Conservation (phyloP, 2,888 invertebrate species). For the Morpho helenor region DNA sequence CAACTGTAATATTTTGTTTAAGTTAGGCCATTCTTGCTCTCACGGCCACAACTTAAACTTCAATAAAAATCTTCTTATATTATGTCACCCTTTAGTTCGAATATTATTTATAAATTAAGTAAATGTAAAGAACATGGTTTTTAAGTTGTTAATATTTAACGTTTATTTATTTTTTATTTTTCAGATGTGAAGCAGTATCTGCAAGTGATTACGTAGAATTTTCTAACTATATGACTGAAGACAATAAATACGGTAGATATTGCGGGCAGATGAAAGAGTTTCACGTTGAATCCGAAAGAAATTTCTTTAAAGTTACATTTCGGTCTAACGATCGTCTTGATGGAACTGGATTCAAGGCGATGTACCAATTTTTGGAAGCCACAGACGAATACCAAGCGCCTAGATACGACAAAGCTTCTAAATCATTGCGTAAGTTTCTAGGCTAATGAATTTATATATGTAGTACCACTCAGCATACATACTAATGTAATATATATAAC, state of each 20-base stretch:
- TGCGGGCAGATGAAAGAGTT: slow-evolving; percentile 92
- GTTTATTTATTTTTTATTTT: slow-evolving; percentile 31
- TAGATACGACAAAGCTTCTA: slow-evolving; percentile 57
- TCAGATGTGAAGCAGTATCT: slow-evolving; percentile 93
- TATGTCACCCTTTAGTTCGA: too few relatives aligned
- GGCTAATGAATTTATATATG: neutral
- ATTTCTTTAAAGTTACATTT: slow-evolving; percentile 97
- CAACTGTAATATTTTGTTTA: too few relatives aligned
- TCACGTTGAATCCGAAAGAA: slow-evolving; percentile 91
- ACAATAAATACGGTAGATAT: slow-evolving; percentile 92
- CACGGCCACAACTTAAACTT: too few relatives aligned
- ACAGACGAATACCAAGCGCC: slow-evolving; percentile 77
- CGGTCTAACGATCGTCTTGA: slow-evolving; percentile 96
- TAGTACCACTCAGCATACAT: neutral
- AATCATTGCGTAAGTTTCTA: slow-evolving; percentile 50
- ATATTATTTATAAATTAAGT: too few relatives aligned
- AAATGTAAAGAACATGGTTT: too few relatives aligned
- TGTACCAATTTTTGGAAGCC: slow-evolving; percentile 90
- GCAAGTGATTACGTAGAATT: slow-evolving; percentile 98
- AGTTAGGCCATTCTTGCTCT: too few relatives aligned
- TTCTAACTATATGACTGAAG: slow-evolving; percentile 94
- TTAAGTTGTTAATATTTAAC: neutral
- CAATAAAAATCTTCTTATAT: too few relatives aligned
- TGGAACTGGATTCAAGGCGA: slow-evolving; percentile 95
- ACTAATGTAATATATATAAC: neutral